Percentiles rank a stretch among this genome's conserved stretches.
Conservation (phyloP, 64 coral and sea anemone genomes). For the Montipora efflorescens region DNA sequence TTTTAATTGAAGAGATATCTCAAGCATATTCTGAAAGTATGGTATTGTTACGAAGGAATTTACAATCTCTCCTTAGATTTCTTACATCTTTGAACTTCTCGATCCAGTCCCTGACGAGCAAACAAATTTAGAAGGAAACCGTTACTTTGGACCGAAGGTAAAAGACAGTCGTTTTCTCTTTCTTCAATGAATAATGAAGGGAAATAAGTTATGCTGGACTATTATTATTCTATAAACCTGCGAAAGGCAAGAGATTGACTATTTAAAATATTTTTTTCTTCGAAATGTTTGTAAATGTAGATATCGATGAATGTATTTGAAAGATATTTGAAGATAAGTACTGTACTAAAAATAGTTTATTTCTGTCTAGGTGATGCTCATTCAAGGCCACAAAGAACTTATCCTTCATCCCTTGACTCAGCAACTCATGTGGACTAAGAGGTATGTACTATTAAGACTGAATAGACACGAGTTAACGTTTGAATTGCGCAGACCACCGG, state of each 20-base stretch:
- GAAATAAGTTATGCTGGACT: no score
- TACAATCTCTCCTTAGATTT: conserved; percentile 28
- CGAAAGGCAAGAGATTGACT: no score
- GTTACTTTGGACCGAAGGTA: conserved; percentile 92
- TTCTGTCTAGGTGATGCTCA: conserved; percentile 53
- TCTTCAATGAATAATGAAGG: no score
- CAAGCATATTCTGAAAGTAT: no score
- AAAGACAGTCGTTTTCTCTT: background rate
- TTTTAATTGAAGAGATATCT: no score
- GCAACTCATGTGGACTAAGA: conserved; percentile 80
- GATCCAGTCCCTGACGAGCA: conserved; percentile 72
- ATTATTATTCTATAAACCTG: no score
- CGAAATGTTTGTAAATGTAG: no score
- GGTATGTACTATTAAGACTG: conserved; percentile 24
- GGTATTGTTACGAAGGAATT: background rate
- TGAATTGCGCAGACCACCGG: no score
- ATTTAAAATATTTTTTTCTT: no score
- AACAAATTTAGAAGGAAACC: conserved; percentile 41
- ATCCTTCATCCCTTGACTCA: conserved; percentile 81
- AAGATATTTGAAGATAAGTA: no score
- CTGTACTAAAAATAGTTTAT: background rate
- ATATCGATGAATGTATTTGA: no score
- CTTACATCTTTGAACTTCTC: conserved; percentile 76
- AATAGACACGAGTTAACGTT: no score
- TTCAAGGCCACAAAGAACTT: conserved; percentile 66